Evolutionary conservation across 2,113 vertebrate genomes (phyloP), one percentile per base, ranked within the genome.

Genomic region (Phycodurus eques): DNA sequence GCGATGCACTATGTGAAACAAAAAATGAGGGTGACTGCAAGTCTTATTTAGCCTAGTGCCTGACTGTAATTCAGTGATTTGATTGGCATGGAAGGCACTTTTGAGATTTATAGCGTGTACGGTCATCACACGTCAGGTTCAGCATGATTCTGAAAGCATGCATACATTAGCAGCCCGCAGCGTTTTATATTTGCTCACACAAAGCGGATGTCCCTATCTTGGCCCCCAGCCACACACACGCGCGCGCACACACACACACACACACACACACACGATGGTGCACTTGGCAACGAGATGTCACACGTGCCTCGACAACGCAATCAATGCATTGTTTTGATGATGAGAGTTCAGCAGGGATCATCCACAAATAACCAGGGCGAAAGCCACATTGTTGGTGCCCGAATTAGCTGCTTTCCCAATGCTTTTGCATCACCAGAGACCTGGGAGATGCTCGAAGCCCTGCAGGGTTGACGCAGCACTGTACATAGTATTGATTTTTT

Each of bases 1-100:
- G 92, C 83, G 76, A 90, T 89, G 73, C 75, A 74, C 77, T 42
- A 51, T 63, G 82, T 35, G 67, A 76, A 79, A 72, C 66, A 27
- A 54, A 70, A 70, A 67, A 53, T 0, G 67, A 33, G 56, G 47
- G 54, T 31, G 9, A 39, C 39, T 43, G 61, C 19, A 63, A 22
- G 64, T 61, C 42, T 47, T 10, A 17, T 54, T 63, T 22, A 72
- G 31, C 42, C 62, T 4, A 2, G 19, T 22, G 15, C 19, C 19
- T 43, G 13, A n/a, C 42, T 44, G n/a, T 35, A 60, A 57, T 39
- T 65, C 7, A 0, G 5, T 14, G 22, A 22, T 43, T 61, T 11
- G 1, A 46, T 74, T 19, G n/a, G 19, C 54, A 42, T 20, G 3
- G 51, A 46, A 71, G 5, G 14, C 17, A 39, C 46, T 31, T 42